Evolutionary conservation across 2,113 vertebrate species (phyloP).

Genomic region (Otolemur garnettii): DNA sequence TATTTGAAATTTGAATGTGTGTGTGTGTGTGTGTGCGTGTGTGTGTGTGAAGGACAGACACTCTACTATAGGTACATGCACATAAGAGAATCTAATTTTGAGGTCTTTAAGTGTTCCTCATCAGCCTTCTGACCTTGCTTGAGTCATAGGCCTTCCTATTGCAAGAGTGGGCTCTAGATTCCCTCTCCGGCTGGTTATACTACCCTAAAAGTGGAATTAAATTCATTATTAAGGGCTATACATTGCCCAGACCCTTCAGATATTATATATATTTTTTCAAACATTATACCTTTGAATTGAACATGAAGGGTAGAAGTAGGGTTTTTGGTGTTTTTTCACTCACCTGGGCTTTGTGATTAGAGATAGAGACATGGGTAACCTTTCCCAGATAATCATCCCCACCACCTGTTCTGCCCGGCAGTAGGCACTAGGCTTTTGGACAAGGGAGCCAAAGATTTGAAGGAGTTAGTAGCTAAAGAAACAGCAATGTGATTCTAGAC

Average conservation of each 20-base stretch:
- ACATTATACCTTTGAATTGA: slow-evolving; percentile 6
- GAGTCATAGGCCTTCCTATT: background rate
- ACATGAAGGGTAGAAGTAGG: background rate
- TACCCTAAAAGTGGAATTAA: background rate
- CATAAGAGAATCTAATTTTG: background rate
- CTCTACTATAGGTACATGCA: background rate
- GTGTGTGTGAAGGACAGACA: background rate
- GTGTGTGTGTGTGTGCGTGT: background rate
- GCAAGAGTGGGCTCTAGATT: background rate
- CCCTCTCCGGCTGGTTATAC: background rate
- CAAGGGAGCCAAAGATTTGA: background rate
- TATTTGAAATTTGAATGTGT: background rate
- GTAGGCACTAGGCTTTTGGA: background rate
- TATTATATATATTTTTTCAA: background rate
- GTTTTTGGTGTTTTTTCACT: background rate
- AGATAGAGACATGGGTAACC: background rate
- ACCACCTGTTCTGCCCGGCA: background rate
- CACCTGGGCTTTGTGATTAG: background rate
- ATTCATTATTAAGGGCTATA: background rate
- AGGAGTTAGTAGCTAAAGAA: background rate
- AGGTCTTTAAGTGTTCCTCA: background rate
- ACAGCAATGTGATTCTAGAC: background rate
- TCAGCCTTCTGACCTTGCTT: background rate
- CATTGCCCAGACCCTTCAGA: background rate
- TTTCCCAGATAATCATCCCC: background rate